Percentiles rank a stretch among this genome's conserved stretches.
Evolutionary conservation across 1,140 invertebrate species (phyloP).

Genomic region (Nasonia longicornis): DNA sequence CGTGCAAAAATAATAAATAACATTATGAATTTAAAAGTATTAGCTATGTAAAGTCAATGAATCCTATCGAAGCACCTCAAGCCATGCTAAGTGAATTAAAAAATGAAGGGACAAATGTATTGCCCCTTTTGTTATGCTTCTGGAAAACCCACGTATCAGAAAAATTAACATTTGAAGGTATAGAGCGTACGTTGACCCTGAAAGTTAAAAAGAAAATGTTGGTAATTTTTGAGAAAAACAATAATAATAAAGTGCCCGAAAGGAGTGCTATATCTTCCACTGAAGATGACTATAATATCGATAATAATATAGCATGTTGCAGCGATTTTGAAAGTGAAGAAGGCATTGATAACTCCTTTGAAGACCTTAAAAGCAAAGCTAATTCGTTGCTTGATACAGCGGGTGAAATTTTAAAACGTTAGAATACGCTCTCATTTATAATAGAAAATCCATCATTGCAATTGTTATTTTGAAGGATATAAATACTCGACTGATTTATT

Average conservation of each 20-base stretch:
- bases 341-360: neutral
- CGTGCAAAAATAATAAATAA: neutral
- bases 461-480: too few relatives aligned
- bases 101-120: neutral
- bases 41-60: neutral
- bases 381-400: neutral
- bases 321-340: neutral
- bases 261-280: neutral
- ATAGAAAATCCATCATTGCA: too few relatives aligned
- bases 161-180: neutral
- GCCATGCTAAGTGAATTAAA: neutral
- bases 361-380: neutral
- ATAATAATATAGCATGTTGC: neutral
- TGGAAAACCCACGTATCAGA: slow-evolving; percentile 7
- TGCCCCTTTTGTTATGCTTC: neutral
- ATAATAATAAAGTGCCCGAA: neutral
- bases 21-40: neutral
- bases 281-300: too few relatives aligned
- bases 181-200: neutral
- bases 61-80: neutral
- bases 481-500: too few relatives aligned
- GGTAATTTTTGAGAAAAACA: neutral
- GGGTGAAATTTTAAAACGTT: neutral
- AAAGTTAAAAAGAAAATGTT: slow-evolving; percentile 6
- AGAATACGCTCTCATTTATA: too few relatives aligned